A percentile compares a stretch with the other conserved stretches of the same genome.
Evolutionary conservation across 2,888 invertebrate species (phyloP).

Genomic region (Argyra leucocephala): DNA sequence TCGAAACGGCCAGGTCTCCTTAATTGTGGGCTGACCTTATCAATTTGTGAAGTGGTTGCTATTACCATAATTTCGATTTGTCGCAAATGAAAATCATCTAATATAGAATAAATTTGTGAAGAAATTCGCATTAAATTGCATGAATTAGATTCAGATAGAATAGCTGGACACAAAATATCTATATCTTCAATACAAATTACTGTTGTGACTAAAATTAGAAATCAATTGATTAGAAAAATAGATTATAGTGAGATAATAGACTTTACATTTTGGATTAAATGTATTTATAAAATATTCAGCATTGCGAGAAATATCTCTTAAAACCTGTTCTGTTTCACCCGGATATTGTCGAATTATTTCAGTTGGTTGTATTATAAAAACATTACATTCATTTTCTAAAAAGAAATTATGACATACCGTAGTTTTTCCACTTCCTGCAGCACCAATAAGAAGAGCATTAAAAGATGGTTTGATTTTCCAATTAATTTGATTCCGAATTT

Average conservation of each 20-base stretch:
- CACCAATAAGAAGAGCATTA: slow-evolving; percentile 42
- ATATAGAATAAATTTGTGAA: slow-evolving; percentile 43
- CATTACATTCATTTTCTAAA: slow-evolving; percentile 40
- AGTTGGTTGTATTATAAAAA: slow-evolving; percentile 43
- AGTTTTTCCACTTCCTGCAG: slow-evolving; percentile 53
- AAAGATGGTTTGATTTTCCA: slow-evolving; percentile 33
- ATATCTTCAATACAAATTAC: slow-evolving; percentile 44
- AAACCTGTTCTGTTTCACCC: slow-evolving; percentile 46
- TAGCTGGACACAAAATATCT: slow-evolving; percentile 44
- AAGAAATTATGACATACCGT: slow-evolving; percentile 46
- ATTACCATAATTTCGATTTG: slow-evolving; percentile 44
- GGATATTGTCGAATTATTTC: slow-evolving; percentile 45
- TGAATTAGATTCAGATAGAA: slow-evolving; percentile 28
- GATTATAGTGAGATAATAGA: slow-evolving; percentile 10
- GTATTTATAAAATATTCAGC: slow-evolving; percentile 35
- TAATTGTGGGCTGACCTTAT: slow-evolving; percentile 44
- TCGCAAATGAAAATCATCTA: slow-evolving; percentile 43
- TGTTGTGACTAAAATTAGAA: slow-evolving; percentile 31
- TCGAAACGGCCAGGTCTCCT: slow-evolving; percentile 49
- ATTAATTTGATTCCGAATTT: slow-evolving; percentile 32
- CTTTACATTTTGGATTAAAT: slow-evolving; percentile 35
- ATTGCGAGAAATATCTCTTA: slow-evolving; percentile 44
- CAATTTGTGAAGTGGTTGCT: slow-evolving; percentile 47
- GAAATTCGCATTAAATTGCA: slow-evolving; percentile 41
- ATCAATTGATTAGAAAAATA: not conserved